Conservation (phyloP, 2,113 vertebrate genomes). For the Lasiurus borealis region DNA sequence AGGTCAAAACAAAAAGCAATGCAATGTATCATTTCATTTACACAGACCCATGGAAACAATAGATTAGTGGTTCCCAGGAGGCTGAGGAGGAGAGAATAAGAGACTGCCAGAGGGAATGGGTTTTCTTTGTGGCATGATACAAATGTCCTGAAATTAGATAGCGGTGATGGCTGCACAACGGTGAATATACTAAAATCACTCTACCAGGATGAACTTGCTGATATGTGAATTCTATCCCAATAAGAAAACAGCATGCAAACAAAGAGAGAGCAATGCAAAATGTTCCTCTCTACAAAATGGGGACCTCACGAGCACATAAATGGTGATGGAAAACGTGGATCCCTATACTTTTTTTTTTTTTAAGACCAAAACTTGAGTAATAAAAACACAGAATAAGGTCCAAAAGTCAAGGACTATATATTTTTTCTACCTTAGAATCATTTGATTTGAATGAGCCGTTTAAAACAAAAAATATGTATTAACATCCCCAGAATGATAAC, state of each 20-base stretch:
- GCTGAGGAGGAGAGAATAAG: not conserved
- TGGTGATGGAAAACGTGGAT: not conserved
- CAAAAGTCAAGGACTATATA: not conserved
- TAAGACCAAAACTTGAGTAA: conserved; percentile 6
- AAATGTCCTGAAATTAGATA: not conserved
- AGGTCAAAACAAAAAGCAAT: not conserved
- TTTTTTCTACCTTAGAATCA: not conserved
- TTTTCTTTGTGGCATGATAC: not conserved
- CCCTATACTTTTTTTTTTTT: not conserved
- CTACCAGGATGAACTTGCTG: not conserved
- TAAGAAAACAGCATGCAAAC: not conserved
- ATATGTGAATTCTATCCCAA: not conserved
- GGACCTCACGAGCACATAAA: not conserved
- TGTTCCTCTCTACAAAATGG: not conserved
- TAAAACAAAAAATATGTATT: conserved; percentile 1
- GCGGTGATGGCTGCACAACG: not conserved
- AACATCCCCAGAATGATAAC: not conserved
- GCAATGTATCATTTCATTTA: not conserved
- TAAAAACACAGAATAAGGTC: conserved; percentile 16
- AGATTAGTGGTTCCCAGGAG: not conserved
- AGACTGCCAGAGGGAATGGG: not conserved
- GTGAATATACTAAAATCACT: not conserved
- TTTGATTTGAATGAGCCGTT: not conserved
- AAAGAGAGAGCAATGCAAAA: not conserved
- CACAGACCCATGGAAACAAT: not conserved